These are phyloP conservation scores for Novumbra hubbsi DNA, from an alignment of 2,797 vertebrate genomes.

Conservation along the genomic window DNA sequence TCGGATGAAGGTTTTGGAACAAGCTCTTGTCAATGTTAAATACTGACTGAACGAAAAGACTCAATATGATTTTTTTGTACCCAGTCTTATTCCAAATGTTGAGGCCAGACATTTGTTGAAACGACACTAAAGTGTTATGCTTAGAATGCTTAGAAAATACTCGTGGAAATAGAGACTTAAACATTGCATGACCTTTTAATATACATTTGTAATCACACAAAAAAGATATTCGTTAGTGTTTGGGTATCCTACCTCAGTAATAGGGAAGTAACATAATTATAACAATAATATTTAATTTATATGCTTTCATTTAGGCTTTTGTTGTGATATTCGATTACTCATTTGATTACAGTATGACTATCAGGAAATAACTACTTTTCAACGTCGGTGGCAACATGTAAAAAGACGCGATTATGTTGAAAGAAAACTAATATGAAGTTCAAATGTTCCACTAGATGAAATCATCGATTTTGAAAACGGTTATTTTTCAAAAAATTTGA, in stretches of 20 bases:
- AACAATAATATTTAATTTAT: not conserved
- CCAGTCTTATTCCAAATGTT: not conserved
- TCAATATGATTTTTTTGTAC: conserved; percentile 10
- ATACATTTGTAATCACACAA: not conserved
- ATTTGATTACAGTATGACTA: not conserved
- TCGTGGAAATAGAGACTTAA: not conserved
- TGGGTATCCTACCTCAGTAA: not conserved
- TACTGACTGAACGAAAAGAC: conserved; percentile 14
- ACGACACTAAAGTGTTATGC: not conserved
- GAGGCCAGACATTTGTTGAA: not conserved
- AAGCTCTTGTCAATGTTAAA: conserved; percentile 10
- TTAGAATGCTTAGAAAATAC: not conserved
- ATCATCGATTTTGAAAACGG: no score
- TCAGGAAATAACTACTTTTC: not conserved
- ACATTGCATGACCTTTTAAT: not conserved
- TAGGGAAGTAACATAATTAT: not conserved
- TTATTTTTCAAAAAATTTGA: no score
- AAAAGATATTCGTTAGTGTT: not conserved
- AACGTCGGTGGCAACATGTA: no score
- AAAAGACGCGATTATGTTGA: no score
- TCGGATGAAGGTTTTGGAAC: conserved; percentile 28
- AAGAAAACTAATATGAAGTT: no score
- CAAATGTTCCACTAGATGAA: no score
- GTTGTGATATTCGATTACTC: not conserved
- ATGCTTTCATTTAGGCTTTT: not conserved